Evolutionary conservation across 2,797 vertebrate genomes (phyloP), one percentile per base, ranked within the genome.

Genomic region (Halcyon leucocephala): DNA sequence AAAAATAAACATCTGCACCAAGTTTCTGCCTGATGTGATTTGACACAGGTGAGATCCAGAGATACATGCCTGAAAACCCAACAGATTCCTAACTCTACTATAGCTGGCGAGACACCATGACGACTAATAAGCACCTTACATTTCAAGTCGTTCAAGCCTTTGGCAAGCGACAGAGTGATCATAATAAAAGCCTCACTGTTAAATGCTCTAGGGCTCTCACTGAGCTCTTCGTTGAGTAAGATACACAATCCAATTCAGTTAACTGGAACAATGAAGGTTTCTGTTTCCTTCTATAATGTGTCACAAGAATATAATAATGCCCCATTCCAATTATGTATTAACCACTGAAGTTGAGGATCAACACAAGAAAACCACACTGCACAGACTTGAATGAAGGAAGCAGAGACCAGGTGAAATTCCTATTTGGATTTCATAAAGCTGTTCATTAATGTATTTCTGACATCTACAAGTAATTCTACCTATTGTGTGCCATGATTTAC

Each of bases 121-220:
- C 6, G 17, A 92, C 89, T 77, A 92, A 90, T 37, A 72, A 93
- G 70, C 82, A 94, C 91, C 85, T 95, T 82, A 73, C 31, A 48
- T 69, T 87, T 93, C 86, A 86, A 77, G 86, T 80, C 90, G 55
- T 86, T 80, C 70, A 42, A 58, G 42, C 9, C 57, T 71, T 17
- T 94, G 95, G 93, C 90, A 93, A 72, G 90, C 61, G 71, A 37
- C 0, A 14, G 48, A 72, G 49, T 1, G 37, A 85, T 39, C 83
- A 92, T 76, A 94, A 90, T 93, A 84, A 94, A 90, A 83, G 88
- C 90, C 37, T 93, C 86, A 70, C 86, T 94, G 84, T 94, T 86
- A 66, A 62, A 44, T 65, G 87, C 62, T 95, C 76, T 28, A 25
- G 62, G 49, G 46, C 77, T 91, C 61, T 72, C 80, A 90, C 0